phyloP scores from a whole-genome alignment of 2,888 invertebrate genomes.

The Drosophila formosana region DNA sequence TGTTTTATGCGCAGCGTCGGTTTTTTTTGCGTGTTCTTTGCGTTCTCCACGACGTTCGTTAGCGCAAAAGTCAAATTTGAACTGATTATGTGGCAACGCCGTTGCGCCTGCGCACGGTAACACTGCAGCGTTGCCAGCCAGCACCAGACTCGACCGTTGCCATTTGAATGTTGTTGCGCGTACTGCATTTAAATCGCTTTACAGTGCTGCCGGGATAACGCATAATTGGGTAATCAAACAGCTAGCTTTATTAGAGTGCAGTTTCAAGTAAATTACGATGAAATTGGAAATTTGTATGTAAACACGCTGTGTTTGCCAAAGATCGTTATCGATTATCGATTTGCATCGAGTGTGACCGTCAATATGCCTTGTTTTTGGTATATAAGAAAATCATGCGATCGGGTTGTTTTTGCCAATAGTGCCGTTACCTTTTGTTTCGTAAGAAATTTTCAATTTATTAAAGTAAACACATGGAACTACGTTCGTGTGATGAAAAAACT shows the following conservation, averaged over 20 bases:
- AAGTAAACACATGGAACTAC: not conserved
- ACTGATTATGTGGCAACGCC: conserved; percentile 56
- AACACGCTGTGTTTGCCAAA: too few species aligned
- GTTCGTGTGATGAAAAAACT: not conserved
- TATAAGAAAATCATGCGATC: not conserved
- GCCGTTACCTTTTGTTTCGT: not conserved
- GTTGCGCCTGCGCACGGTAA: conserved; percentile 38
- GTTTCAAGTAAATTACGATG: too few species aligned
- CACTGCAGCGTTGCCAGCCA: conserved; percentile 43
- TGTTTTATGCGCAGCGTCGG: conserved; percentile 45
- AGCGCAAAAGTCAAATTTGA: conserved; percentile 74
- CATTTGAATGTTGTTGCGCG: conserved; percentile 27
- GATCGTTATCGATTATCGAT: conserved; percentile 2
- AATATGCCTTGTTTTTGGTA: not conserved
- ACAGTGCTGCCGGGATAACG: too few species aligned
- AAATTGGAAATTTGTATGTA: too few species aligned
- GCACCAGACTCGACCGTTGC: conserved; percentile 25
- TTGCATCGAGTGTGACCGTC: not conserved
- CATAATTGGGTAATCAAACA: not conserved
- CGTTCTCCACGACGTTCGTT: conserved; percentile 62
- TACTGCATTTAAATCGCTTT: not conserved
- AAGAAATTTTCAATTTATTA: not conserved
- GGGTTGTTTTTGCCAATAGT: not conserved
- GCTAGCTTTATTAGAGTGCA: not conserved
- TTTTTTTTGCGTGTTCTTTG: conserved; percentile 33